Conservation (phyloP, 2,888 invertebrate genomes). For the Chaitophorus viminalis region DNA sequence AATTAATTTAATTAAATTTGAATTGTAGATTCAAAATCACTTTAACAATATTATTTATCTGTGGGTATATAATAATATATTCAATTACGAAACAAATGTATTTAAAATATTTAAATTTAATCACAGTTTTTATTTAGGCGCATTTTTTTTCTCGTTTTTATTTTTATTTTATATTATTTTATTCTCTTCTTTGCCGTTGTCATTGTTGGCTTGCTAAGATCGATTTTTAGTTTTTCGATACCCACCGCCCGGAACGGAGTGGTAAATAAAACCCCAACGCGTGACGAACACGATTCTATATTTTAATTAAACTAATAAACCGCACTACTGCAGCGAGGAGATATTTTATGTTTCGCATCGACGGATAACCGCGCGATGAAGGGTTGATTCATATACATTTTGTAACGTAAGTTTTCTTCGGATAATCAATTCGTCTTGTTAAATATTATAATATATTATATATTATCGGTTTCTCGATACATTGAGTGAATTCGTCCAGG, state of each 20-base stretch:
- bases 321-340: not conserved
- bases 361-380: not conserved
- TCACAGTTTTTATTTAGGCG: not conserved
- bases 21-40: not conserved
- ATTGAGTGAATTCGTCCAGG: not conserved
- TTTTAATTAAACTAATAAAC: not conserved
- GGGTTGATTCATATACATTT: not conserved
- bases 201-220: not conserved
- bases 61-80: not conserved
- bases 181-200: not conserved
- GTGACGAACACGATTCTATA: not conserved
- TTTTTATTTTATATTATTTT: no score
- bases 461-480: not conserved
- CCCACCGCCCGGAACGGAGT: no score
- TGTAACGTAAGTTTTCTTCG: not conserved
- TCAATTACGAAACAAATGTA: not conserved
- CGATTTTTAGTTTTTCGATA: not conserved
- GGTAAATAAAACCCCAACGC: not conserved
- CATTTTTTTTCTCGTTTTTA: no score
- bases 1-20: slow-evolving; percentile 4
- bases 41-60: not conserved
- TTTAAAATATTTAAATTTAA: no score
- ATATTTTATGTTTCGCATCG: not conserved
- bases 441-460: no score
- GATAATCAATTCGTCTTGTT: not conserved